Evolutionary conservation across 2,888 invertebrate species (phyloP), one percentile per base, ranked within the genome.

Genomic region (Tolmerus cingulatus): DNA sequence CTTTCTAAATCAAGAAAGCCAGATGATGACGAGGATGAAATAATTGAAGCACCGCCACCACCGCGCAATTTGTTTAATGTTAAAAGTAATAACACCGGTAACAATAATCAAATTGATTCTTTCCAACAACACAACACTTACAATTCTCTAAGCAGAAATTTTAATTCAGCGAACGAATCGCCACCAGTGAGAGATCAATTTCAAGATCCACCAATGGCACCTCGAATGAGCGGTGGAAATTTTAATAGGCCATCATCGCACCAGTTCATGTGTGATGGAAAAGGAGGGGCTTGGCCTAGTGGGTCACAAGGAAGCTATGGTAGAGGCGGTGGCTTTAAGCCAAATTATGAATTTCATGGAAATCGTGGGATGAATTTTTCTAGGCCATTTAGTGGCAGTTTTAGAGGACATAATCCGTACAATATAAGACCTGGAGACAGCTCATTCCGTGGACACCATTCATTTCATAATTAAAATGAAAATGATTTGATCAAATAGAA

Each of bases 11-110:
- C 51, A 1, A 16, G 66, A 14, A 66, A 27, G 27, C 27, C 23
- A 12, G 27, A 66, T 19, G 66, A 66, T n/a, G 57, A 82, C 19
- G 82, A 82, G 0, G 66, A 82, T 8, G 82, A 82, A 30, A 82
- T 82, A n/a, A 16, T 82, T n/a, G 82, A 82, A 66, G 82, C 82
- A 2, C 82, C 82, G 2, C 82, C 82, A 37, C 82, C 82, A 82
- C 82, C 82, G 9, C 82, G 82, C 27, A 82, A 82, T 14, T 57
- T 82, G 23, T 82, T 82, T 23, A 82, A 82, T 40, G 66, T 82
- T n/a, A 55, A 82, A 66, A 37, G 57, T 57, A 57, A 82, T 23
- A n/a, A 82, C 7, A 3, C 16, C 27, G 8, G 34, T 30, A 57
- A 9, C n/a, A 34, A 55, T 30, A 79, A 23, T 9, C 81, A 51